Base-by-base conservation (phyloP, 2,888 invertebrate genomes). In the Drosophila phalerata region DNA sequence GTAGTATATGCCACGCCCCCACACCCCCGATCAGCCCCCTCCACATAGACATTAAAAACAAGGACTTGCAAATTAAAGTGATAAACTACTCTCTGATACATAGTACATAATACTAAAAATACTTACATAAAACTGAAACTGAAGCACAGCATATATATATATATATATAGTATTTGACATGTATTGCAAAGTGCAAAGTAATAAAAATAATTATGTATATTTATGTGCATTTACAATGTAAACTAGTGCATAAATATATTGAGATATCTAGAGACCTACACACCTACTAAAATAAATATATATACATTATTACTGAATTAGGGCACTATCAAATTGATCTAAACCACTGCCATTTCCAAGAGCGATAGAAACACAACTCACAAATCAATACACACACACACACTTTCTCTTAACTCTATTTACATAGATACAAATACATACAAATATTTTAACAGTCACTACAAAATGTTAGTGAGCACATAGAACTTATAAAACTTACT, bases 211-310 rank as follows among this genome's bases (percentile, higher is more conserved):
- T 34, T 15, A 52, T 58, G 66, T 58, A 73, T 73, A 61, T 74
- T 78, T 79, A 79, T 79, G 80, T 77, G 83, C 77, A 84, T 88
- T 84, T 84, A 84, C 85, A 79, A 82, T 82, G 85, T 87, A 82
- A 84, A 82, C 69, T 69, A 77, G 77, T 71, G 83, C 88, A 75
- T 75, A 69, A 69, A 74, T 74, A 69, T 69, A 66, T 63, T 69
- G 28, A 51, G 30, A 53, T 69, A 66, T 42, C 15, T 40, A 51
- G 42, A 43, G 34, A 34, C 28, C 47, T 52, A 57, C 51, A 40
- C 45, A 63, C 48, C 43, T 53, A 34, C 5, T 34, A 1, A 34
- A 13, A 34, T 32, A 32, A 13, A 34, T 34, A 63, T n/a, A 40
- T 58, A 66, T 69, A n/a, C n/a, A n/a, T n/a, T n/a, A 66, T 52